Conservation (phyloP, 2,797 vertebrate genomes). For the Myotis daubentonii region DNA sequence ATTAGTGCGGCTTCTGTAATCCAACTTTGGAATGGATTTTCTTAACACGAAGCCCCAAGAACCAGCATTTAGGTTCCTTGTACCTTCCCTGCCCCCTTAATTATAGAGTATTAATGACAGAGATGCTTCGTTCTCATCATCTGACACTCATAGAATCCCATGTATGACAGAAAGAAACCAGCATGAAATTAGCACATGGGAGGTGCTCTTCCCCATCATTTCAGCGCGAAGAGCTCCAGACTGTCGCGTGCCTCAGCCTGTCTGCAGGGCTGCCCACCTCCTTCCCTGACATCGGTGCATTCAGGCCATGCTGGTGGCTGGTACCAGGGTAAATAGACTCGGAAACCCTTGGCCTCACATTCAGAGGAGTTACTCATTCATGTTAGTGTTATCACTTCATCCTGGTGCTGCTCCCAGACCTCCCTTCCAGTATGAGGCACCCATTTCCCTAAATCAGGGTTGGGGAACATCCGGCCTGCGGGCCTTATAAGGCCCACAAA, state of each 20-base stretch:
- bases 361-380: too few species aligned
- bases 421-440: not conserved
- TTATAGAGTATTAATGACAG: not conserved
- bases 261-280: not conserved
- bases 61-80: not conserved
- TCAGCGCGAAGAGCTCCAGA: not conserved
- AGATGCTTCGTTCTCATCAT: not conserved
- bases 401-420: not conserved
- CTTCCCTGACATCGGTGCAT: not conserved
- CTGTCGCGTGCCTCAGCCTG: not conserved
- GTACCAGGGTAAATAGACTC: not conserved
- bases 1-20: not conserved
- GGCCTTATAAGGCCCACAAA: too few species aligned
- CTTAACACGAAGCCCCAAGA: not conserved
- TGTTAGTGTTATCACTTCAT: not conserved
- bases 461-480: too few species aligned
- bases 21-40: constrained; percentile 31
- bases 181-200: not conserved
- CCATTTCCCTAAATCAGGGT: not conserved
- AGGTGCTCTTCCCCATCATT: not conserved
- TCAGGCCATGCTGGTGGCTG: not conserved
- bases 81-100: not conserved
- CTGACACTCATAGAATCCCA: not conserved
- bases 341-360: not conserved
- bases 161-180: not conserved